Percentiles rank a stretch among this genome's conserved stretches.
These are phyloP conservation scores for Oceanodroma tethys DNA, from an alignment of 2,113 vertebrate genomes.

Conservation along the genomic window DNA sequence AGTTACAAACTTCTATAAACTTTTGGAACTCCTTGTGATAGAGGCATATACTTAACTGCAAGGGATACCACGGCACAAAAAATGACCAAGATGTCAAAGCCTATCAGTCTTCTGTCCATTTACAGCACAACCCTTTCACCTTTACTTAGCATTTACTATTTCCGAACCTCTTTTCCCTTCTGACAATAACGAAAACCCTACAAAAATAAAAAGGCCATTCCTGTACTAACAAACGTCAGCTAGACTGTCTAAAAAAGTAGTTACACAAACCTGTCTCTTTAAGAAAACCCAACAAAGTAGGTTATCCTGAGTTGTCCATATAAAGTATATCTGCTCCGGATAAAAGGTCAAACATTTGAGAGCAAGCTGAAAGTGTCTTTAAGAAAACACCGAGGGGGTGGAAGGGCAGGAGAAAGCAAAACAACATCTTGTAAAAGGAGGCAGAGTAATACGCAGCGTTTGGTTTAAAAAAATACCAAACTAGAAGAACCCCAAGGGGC, in stretches of 20 bases:
- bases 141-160: not conserved
- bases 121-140: not conserved
- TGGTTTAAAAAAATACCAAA: not conserved
- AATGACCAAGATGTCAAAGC: not conserved
- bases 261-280: slow-evolving; percentile 2
- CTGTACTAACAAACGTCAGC: not conserved
- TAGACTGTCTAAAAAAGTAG: not conserved
- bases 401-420: not conserved
- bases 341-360: not conserved
- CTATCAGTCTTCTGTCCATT: not conserved
- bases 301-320: not conserved
- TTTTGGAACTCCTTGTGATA: not conserved
- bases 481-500: too few species aligned
- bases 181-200: not conserved
- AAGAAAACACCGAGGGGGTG: not conserved
- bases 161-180: not conserved
- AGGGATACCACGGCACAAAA: fast-evolving
- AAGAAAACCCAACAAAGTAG: not conserved
- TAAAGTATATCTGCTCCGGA: not conserved
- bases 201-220: not conserved
- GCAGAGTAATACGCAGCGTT: not conserved
- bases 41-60: not conserved
- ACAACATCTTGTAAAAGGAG: fast-evolving
- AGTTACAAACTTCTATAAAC: not conserved
- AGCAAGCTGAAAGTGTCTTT: not conserved